Conservation (phyloP, 2,113 vertebrate genomes). For the Pterophyllum scalare region DNA sequence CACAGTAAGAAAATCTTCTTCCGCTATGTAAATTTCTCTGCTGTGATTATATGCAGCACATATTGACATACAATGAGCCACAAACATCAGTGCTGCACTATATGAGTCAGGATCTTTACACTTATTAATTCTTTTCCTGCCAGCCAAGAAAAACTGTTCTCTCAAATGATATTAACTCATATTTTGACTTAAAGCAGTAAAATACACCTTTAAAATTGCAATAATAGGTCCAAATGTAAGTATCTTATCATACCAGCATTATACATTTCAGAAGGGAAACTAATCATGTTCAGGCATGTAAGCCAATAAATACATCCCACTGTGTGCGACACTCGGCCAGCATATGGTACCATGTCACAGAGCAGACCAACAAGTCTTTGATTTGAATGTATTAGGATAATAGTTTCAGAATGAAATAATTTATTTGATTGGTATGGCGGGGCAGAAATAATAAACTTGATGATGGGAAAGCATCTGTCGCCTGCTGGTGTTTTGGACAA, state of each 20-base stretch:
- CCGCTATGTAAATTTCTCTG: neutral
- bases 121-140: neutral
- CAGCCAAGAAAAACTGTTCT: conserved; percentile 4
- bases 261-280: conserved; percentile 20
- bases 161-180: neutral
- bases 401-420: conserved; percentile 47
- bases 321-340: conserved; percentile 38
- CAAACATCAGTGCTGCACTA: neutral
- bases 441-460: conserved; percentile 49
- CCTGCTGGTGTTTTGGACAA: conserved; percentile 43
- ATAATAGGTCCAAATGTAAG: too few species aligned
- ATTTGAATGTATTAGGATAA: conserved; percentile 67
- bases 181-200: neutral
- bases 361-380: conserved; percentile 47
- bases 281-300: conserved; percentile 29
- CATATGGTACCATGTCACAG: conserved; percentile 57
- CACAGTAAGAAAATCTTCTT: conserved; percentile 18
- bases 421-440: conserved; percentile 48
- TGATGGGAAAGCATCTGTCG: conserved; percentile 50
- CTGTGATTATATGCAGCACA: neutral
- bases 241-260: conserved; percentile 5
- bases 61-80: neutral
- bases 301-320: conserved; percentile 38
- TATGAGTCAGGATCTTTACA: neutral
- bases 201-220: neutral